Evolutionary conservation across 2,113 vertebrate genomes (phyloP).

Genomic region (Callocephalon fimbriatum): DNA sequence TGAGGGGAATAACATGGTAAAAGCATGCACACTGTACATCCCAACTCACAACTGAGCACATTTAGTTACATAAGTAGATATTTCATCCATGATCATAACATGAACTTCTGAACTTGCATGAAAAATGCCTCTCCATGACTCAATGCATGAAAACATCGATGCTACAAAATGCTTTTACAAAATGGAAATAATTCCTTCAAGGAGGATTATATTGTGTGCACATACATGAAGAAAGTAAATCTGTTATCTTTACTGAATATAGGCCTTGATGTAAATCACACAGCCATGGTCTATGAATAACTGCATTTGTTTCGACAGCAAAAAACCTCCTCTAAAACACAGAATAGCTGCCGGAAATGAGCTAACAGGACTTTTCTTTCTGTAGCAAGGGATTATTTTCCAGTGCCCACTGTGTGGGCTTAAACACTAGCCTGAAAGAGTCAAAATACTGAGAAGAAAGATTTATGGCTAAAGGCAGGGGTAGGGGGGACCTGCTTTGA

Average conservation of each 20-base stretch:
- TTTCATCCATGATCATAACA: background rate
- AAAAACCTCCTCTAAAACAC: conserved; percentile 39
- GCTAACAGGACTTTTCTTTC: conserved; percentile 50
- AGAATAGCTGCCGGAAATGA: conserved; percentile 53
- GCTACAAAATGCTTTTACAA: background rate
- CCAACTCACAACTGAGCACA: background rate
- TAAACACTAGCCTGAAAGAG: conserved; percentile 55
- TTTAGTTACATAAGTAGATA: background rate
- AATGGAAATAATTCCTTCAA: conserved; percentile 6
- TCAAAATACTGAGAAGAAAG: conserved; percentile 64
- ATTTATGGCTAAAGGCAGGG: conserved; percentile 32
- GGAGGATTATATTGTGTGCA: background rate
- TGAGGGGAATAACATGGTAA: background rate
- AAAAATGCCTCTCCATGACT: background rate
- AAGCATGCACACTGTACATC: background rate
- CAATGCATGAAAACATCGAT: background rate
- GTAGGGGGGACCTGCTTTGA: conserved; percentile 36
- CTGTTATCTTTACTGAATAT: conserved; percentile 54
- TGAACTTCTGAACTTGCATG: conserved; percentile 6
- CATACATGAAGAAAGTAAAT: conserved; percentile 27
- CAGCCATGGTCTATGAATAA: conserved; percentile 41
- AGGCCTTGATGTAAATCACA: conserved; percentile 53
- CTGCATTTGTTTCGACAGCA: conserved; percentile 39
- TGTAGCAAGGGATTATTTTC: conserved; percentile 67
- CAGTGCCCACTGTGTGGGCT: conserved; percentile 64